Base-by-base conservation (phyloP, 2,113 vertebrate genomes). In the Tricholaema leucomelas region DNA sequence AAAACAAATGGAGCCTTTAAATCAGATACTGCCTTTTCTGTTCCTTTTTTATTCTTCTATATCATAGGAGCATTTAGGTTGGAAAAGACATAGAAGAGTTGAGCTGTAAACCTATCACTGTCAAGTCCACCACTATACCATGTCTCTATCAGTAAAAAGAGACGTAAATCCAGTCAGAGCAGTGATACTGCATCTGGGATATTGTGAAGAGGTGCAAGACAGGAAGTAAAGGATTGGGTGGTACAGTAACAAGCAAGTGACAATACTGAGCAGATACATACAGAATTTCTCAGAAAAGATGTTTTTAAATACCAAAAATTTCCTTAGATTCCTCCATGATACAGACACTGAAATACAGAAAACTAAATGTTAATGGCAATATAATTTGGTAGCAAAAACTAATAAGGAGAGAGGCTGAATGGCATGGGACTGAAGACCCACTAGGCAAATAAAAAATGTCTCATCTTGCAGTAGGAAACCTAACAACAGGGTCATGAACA, bases 401-500 rank as follows among this genome's bases (percentile, higher is more conserved):
- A 78, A 30, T 15, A 48, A 63, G 75, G 60, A 38, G 25, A 50
- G 54, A 71, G 31, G 14, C 28, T 46, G 31, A 91, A 21, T 8
- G 36, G 31, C 33, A 63, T 28, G 33, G 66, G 70, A 78, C 36
- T 59, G 35, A 82, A 54, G 69, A 56, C 28, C 20, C 38, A 60
- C 8, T 4, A 38, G 36, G 36, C 33, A 84, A 64, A 8, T 9
- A 4, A 72, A 25, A 15, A 75, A 60, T 84, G 67, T 42, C 46
- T 71, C 33, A 54, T 59, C 27, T 58, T 65, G 35, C 18, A 15
- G 35, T 21, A 78, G 70, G 18, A 78, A 61, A 24, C 12, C 15
- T 18, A 40, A 50, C 24, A 63, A 14, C 8, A 50, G 0, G 4
- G 30, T 28, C 16, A n/a, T 0, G 1, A 67, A 64, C 52, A 81